These are phyloP conservation scores for Recurvirostra avosetta DNA, from an alignment of 2,113 vertebrate species.

Conservation along the genomic window DNA sequence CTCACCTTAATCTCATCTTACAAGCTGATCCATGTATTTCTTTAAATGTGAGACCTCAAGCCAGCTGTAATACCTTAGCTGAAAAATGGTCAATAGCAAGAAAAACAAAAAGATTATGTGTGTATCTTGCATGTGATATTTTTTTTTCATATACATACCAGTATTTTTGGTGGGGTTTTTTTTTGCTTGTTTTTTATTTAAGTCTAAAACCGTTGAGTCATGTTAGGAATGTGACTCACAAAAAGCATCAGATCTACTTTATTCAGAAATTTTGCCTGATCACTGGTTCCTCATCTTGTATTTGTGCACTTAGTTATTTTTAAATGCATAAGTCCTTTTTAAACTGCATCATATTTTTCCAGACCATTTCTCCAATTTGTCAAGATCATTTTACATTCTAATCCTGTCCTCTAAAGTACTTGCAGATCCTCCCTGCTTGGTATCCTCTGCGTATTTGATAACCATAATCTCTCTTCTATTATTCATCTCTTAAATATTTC, in stretches of 20 bases:
- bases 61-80: accelerated
- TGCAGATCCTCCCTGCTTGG: neutral
- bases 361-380: constrained; percentile 46
- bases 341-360: constrained; percentile 27
- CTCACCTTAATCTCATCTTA: neutral
- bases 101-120: neutral
- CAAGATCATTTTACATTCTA: constrained; percentile 46
- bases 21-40: neutral
- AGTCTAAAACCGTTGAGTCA: neutral
- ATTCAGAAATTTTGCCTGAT: neutral
- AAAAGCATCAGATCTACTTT: neutral
- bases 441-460: constrained; percentile 4
- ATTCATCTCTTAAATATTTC: constrained; percentile 15
- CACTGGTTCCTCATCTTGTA: neutral
- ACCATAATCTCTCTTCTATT: constrained; percentile 39
- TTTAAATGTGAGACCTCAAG: neutral
- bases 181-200: neutral
- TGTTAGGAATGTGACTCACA: neutral
- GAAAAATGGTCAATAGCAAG: neutral
- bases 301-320: constrained; percentile 19
- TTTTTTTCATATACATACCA: neutral
- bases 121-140: neutral
- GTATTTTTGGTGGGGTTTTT: accelerated
- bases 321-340: neutral
- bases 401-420: constrained; percentile 10